phyloP scores from a whole-genome alignment of 2,888 invertebrate species.

The Lasioglossum calceatum region DNA sequence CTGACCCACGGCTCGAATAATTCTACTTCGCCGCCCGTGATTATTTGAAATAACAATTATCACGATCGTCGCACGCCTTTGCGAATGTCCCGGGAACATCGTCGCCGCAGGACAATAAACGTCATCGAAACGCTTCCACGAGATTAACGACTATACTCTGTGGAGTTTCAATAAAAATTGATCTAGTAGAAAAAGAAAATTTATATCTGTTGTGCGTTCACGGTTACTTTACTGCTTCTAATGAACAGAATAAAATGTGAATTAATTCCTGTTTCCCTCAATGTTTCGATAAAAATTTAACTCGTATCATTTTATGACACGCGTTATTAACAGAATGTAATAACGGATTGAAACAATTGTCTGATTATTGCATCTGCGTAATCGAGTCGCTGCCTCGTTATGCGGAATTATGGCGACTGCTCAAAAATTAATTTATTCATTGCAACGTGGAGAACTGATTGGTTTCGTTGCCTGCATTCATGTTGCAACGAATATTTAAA shows the following conservation, averaged over 20 bases:
- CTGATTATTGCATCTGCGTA: background rate
- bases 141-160: conserved; percentile 20
- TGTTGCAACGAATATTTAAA: background rate
- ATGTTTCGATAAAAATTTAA: background rate
- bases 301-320: background rate
- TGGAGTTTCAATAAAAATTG: background rate
- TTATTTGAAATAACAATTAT: conserved; percentile 29
- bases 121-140: background rate
- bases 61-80: background rate
- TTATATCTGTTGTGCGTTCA: too few species aligned
- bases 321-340: conserved; percentile 10
- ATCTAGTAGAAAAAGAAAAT: too few species aligned
- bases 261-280: background rate
- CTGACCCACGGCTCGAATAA: background rate
- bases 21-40: background rate
- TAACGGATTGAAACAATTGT: background rate
- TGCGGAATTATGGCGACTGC: background rate
- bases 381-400: background rate
- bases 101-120: conserved; percentile 19
- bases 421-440: conserved; percentile 19
- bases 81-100: background rate
- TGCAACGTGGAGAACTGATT: background rate
- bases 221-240: too few species aligned
- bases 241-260: background rate
- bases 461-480: background rate